Evolutionary conservation across 1,140 invertebrate species (phyloP), one percentile per base, ranked within the genome.

Genomic region (Drosophila simulans): DNA sequence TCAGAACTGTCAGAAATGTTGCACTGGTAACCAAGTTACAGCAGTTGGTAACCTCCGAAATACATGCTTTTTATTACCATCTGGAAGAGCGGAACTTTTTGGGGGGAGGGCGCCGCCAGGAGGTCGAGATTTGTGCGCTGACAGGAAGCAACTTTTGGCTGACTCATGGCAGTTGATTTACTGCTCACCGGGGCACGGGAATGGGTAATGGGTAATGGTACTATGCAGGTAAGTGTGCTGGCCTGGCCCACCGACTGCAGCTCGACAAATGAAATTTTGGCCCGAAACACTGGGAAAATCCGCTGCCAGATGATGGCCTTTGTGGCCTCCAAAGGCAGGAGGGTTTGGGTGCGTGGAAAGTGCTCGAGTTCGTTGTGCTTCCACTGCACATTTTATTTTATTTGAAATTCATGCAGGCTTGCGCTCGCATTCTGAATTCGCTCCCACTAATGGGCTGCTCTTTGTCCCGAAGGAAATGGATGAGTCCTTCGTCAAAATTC

Each of bases 121-220:
- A 48, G 46, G 37, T 27, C 22, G 40, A 40, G 57, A 83, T 68
- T 78, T 73, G 42, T 71, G 59, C 49, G 58, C 25, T 60, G 77
- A 64, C 64, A 55, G 55, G 71, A 45, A 37, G 34, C 13, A 49
- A 62, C 53, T 73, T 68, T 52, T 17, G 46, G 56, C 46, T 48
- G 48, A 62, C 63, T 75, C 54, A 76, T 77, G 56, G 75, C 75
- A 60, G 56, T 72, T 76, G 80, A 84, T 75, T 82, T 82, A 84
- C 58, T 75, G 49, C 59, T 37, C 49, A 20, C n/a, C 22, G 46
- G 20, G 43, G 43, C 20, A 17, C 54, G 42, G 42, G 40, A 2
- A 8, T 8, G 7, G 31, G 31, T 35, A 31, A 39, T 63, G 13
- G 13, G n/a, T 42, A 42, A 42, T 42, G 13, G 42, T 45, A 43